Base-by-base conservation (phyloP, 2,888 invertebrate genomes). In the Clanis bilineata region DNA sequence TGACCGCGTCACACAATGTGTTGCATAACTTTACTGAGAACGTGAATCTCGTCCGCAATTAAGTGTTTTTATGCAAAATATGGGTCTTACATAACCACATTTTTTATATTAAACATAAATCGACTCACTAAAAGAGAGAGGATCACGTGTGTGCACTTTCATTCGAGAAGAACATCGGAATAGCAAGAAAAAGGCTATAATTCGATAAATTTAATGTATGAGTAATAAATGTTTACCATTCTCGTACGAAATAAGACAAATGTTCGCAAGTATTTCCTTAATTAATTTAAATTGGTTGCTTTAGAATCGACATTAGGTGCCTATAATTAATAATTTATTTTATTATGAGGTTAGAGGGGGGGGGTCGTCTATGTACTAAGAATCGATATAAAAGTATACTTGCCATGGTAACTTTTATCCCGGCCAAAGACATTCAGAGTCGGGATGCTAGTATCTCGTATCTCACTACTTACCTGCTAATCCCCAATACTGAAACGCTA, bases 81-180 rank as follows among this genome's bases (percentile, higher is more conserved):
- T 44, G 12, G 4, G 44, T 18, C 12, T n/a, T n/a, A n/a, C n/a
- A n/a, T n/a, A n/a, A n/a, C 3, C 32, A 9, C 1, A 10, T 36
- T 36, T 36, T 36, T 36, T 36, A 12, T 36, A 9, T 36, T 12
- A 36, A 36, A 12, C 1, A 9, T 28, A 32, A 51, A 32, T 10
- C 32, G 51, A 21, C 32, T 18, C 18, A 18, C 28, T 32, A 51
- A 51, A 51, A 51, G 51, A 28, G 51, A 51, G 51, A 51, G 51
- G 51, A 32, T 51, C 18, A 10, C 28, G 9, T 32, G 41, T 7
- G 18, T 32, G 15, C 28, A 51, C 32, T 51, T 51, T 51, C 51
- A 18, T 51, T 28, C 15, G 18, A 18, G 32, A 9, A 18, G n/a
- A 32, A 51, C 2, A 18, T 3, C 3, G 15, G n/a, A n/a, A n/a